Evolutionary conservation across 2,797 vertebrate species (phyloP), one percentile per base, ranked within the genome.

Genomic region (Poecile montanus): DNA sequence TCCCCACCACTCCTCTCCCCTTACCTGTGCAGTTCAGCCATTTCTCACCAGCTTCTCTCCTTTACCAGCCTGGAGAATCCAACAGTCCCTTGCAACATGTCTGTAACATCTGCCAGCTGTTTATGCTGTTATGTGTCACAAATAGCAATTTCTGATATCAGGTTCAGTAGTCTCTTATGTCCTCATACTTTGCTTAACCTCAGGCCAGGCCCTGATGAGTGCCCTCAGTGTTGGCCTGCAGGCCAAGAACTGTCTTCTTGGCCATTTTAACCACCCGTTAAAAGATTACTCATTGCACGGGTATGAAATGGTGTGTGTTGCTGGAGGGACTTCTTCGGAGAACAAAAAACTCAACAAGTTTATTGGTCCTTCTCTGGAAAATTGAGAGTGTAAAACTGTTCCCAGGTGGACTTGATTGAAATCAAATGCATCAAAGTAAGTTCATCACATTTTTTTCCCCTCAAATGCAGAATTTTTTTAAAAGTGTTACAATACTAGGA

Each of bases 51-150:
- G 6, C 20, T 58, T 32, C 16, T 40, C 20, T 62, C 19, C 34
- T 44, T 44, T 23, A 16, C 8, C 26, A 25, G 13, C 32, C 42
- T 42, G 13, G 44, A 38, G 17, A 84, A 65, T 36, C 60, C n/a
- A 32, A 0, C 36, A 3, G 1, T 38, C 30, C 15, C 18, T 53
- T 47, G 4, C 11, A 22, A 2, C 1, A 0, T 48, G 32, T 66
- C 71, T n/a, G 29, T 71, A 45, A 16, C 50, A 60, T 68, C 58
- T 83, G 21, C 45, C 58, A 6, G 5, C 63, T 56, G 36, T 29
- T 53, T 14, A 0, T 11, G 44, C n/a, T 67, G 21, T 32, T 67
- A 36, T n/a, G 40, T 51, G 3, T 63, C 40, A 26, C 19, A 6
- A 17, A 4, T 22, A 54, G 57, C 40, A 25, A 1, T 87, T 62